Base-by-base conservation (phyloP, 2,888 invertebrate species). In the Xylota segnis region DNA sequence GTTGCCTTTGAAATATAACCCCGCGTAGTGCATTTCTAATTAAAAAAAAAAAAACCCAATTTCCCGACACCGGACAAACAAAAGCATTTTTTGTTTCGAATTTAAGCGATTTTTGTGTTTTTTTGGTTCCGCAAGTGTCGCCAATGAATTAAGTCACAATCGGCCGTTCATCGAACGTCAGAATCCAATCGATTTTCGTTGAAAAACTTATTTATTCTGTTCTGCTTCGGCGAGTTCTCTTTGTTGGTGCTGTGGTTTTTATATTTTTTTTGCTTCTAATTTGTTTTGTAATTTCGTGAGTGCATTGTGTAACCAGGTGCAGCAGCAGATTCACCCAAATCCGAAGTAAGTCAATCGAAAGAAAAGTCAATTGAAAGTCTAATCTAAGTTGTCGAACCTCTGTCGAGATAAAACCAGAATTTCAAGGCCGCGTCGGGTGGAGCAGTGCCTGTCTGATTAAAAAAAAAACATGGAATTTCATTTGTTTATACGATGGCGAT, bases 281-380 rank as follows among this genome's bases (percentile, higher is more conserved):
- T 75, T 23, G 50, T 83, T 59, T 66, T 76, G 14, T 54, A 65
- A 37, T 66, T 54, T 32, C n/a, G n/a, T 5, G 43, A 70, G 75
- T 71, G 79, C 79, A 76, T 84, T 84, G 84, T 84, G 71, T 75
- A 79, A 84, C 79, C 27, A 68, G 14, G 6, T 4, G 43, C 23
- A 43, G 68, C 32, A 34, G 61, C 12, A 34, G 50, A 66, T 45
- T 43, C 27, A 40, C 32, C 27, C 4, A 12, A 43, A 70, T 58
- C 14, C 29, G 70, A 59, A 16, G 84, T 84, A 84, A 84, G 84
- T 82, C 18, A 40, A 14, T 45, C n/a, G 2, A 47, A 12, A 16
- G 16, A 54, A 9, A 10, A 23, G 4, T 9, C 14, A 45, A 34
- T 47, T 37, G 10, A 58, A n/a, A 45, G n/a, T 56, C 10, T 9